A percentile compares a stretch with the other conserved stretches of the same genome.
Evolutionary conservation across 2,888 invertebrate species (phyloP).

Genomic region (Mylabris sibirica): DNA sequence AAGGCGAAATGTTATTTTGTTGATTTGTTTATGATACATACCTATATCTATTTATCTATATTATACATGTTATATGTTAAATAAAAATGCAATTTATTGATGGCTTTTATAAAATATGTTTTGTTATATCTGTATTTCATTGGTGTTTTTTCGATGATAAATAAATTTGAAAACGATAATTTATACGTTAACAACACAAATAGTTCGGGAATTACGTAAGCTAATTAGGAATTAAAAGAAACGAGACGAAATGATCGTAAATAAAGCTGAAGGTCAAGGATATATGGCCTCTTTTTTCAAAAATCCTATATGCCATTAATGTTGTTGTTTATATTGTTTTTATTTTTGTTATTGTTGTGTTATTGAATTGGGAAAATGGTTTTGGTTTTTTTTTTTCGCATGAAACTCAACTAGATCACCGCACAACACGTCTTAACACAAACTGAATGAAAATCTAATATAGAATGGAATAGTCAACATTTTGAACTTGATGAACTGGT

Average conservation of each 20-base stretch:
- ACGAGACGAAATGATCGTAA: constrained; percentile 33
- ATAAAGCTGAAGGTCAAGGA: constrained; percentile 42
- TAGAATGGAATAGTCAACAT: constrained; percentile 24
- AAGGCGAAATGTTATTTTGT: constrained; percentile 4
- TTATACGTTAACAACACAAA: constrained; percentile 30
- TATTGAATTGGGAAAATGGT: neutral
- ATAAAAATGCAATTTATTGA: neutral
- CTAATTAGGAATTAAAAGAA: constrained; percentile 36
- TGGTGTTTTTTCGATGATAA: neutral
- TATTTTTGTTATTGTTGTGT: constrained; percentile 17
- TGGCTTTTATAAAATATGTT: neutral
- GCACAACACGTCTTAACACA: constrained; percentile 21
- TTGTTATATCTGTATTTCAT: neutral
- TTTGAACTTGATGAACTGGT: constrained; percentile 38
- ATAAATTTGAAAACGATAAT: constrained; percentile 7
- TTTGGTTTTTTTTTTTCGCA: constrained; percentile 22
- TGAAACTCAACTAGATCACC: constrained; percentile 14
- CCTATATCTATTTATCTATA: neutral
- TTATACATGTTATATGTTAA: neutral
- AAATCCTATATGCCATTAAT: constrained; percentile 6
- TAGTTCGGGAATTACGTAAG: constrained; percentile 37
- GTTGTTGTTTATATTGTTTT: neutral
- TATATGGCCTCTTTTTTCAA: constrained; percentile 5
- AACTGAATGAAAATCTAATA: constrained; percentile 25
- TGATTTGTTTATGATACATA: neutral